Evolutionary conservation across 2,797 vertebrate genomes (phyloP).

Genomic region (Tangara arthus): DNA sequence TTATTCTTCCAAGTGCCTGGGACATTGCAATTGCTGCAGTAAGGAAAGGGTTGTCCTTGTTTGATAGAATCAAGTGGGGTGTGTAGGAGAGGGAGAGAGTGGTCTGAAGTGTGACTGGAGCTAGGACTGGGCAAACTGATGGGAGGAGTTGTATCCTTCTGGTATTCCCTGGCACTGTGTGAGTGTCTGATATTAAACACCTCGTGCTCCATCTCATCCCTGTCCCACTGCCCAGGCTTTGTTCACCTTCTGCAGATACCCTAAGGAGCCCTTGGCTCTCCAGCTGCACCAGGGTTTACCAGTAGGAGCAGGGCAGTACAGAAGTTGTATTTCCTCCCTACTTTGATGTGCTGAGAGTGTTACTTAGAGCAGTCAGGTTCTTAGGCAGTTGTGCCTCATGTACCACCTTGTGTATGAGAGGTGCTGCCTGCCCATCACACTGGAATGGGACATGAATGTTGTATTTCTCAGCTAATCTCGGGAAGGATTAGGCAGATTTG

Average conservation of each 20-base stretch:
- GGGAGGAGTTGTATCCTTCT: not conserved
- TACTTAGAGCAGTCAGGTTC: not conserved
- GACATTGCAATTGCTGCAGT: not conserved
- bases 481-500: not conserved
- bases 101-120: not conserved
- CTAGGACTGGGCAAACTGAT: not conserved
- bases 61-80: not conserved
- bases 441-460: not conserved
- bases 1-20: not conserved
- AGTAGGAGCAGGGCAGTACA: not conserved
- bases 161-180: not conserved
- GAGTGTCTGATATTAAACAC: not conserved
- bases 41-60: not conserved
- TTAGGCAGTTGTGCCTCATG: not conserved
- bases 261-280: not conserved
- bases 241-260: not conserved
- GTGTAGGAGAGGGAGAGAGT: not conserved
- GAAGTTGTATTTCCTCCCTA: not conserved
- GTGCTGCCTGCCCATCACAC: not conserved
- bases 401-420: not conserved
- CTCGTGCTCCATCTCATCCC: not conserved
- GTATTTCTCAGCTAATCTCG: not conserved
- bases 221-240: not conserved
- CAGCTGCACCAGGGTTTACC: not conserved
- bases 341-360: not conserved